phyloP scores from a whole-genome alignment of 2,888 invertebrate genomes.

The Sphaerophoria taeniata region DNA sequence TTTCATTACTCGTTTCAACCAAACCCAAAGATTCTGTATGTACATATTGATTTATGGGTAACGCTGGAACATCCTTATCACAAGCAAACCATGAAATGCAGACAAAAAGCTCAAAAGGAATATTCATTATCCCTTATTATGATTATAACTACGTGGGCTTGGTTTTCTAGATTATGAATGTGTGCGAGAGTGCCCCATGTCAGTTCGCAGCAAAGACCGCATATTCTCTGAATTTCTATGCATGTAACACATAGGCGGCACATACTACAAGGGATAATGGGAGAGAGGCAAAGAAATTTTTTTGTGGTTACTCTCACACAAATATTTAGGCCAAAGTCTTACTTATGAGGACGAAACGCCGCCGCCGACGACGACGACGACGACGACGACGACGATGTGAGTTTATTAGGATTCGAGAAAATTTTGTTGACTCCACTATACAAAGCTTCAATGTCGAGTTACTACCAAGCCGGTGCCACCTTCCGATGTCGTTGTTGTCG shows the following conservation, averaged over 20 bases:
- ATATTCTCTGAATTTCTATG: neutral
- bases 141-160: conserved; percentile 46
- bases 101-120: conserved; percentile 41
- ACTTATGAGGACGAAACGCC: neutral
- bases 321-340: conserved; percentile 57
- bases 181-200: neutral
- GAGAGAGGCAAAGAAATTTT: conserved; percentile 33
- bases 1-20: conserved; percentile 20
- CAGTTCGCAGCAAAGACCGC: neutral
- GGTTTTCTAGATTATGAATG: conserved; percentile 30
- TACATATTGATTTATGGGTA: conserved; percentile 58
- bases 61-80: conserved; percentile 52
- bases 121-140: conserved; percentile 53
- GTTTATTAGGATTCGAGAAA: conserved; percentile 27
- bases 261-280: conserved; percentile 41
- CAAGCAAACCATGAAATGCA: conserved; percentile 52
- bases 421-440: neutral
- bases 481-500: too few species aligned
- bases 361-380: neutral
- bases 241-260: conserved; percentile 15
- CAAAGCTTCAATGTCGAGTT: neutral
- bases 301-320: conserved; percentile 49
- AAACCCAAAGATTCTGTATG: neutral
- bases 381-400: conserved; percentile 8
- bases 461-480: neutral